phyloP scores from a whole-genome alignment of 2,888 invertebrate genomes.

The Volucella inanis region DNA sequence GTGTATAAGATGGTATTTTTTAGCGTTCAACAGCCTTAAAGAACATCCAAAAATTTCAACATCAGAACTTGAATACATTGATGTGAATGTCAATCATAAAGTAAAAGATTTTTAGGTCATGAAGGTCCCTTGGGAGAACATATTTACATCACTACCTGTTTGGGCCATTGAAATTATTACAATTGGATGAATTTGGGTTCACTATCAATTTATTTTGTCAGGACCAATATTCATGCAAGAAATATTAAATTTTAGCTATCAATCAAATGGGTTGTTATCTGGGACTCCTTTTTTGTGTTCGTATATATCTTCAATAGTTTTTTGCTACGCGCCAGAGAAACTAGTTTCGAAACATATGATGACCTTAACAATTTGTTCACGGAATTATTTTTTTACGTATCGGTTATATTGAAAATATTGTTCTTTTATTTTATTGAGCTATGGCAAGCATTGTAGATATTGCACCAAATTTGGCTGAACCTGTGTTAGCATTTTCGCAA shows the following conservation, averaged over 20 bases:
- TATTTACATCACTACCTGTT: slow-evolving; percentile 86
- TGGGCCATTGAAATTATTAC: slow-evolving; percentile 89
- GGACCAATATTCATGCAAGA: slow-evolving; percentile 89
- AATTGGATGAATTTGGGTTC: slow-evolving; percentile 90
- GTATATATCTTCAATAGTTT: slow-evolving; percentile 88
- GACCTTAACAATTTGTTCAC: slow-evolving; percentile 87
- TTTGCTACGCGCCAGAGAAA: slow-evolving; percentile 88
- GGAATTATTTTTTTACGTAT: slow-evolving; percentile 86
- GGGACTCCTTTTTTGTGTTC: slow-evolving; percentile 89
- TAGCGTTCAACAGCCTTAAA: slow-evolving; percentile 88
- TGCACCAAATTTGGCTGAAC: slow-evolving; percentile 90
- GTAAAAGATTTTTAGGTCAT: slow-evolving; percentile 83
- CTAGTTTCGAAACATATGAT: slow-evolving; percentile 85
- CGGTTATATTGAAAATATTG: slow-evolving; percentile 86
- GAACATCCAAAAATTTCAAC: slow-evolving; percentile 87
- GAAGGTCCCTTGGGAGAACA: slow-evolving; percentile 87
- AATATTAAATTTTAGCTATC: slow-evolving; percentile 87
- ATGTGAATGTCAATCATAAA: slow-evolving; percentile 85
- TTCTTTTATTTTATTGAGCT: slow-evolving; percentile 86
- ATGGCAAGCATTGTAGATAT: slow-evolving; percentile 91
- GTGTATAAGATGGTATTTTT: slow-evolving; percentile 88
- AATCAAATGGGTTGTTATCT: slow-evolving; percentile 88
- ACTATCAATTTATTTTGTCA: slow-evolving; percentile 88
- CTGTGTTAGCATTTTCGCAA: slow-evolving; percentile 89
- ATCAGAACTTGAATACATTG: slow-evolving; percentile 87